Base-by-base conservation (phyloP, 2,797 vertebrate species). In the Psittacula echo region DNA sequence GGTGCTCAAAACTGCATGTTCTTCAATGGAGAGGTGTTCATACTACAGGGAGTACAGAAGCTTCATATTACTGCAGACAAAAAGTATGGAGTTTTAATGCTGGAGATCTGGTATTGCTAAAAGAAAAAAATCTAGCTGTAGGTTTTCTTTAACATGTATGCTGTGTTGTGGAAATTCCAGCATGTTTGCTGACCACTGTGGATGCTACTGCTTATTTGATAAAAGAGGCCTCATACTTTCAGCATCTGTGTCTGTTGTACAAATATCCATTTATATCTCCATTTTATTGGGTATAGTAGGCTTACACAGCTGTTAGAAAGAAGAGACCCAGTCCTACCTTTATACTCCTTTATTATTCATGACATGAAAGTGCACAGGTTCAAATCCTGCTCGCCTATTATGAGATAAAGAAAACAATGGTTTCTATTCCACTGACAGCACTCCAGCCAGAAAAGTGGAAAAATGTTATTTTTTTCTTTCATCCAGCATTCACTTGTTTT, bases 41-140 rank as follows among this genome's bases (percentile, higher is more conserved):
- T 4, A 11, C 7, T 67, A 11, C 16, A 13, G 22, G 0, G 0
- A 75, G 5, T 9, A 58, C 26, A 81, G 5, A 3, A 7, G 26
- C 16, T 53, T 75, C 12, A 6, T 41, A 9, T 61, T 66, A 61
- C 29, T 61, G 34, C 9, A 77, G 45, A 74, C 0, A 3, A 50
- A 17, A n/a, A 12, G 5, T 41, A 34, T 0, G 0, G 15, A 29
- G 75, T n/a, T 87, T 27, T 66, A 70, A 34, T n/a, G 13, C 13
- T 42, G 47, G 30, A 45, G 7, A 66, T 37, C 32, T 14, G 24
- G 1, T 26, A 15, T 37, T 41, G 5, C 39, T 50, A 39, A 67
- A 73, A 67, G 17, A 75, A 47, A 2, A 54, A 82, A 77, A 62
- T 1, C 2, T 54, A 80, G 17, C 5, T 4, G 5, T 24, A 37